Conservation (phyloP, 2,888 invertebrate genomes). For the Cheiracanthium punctorium region DNA sequence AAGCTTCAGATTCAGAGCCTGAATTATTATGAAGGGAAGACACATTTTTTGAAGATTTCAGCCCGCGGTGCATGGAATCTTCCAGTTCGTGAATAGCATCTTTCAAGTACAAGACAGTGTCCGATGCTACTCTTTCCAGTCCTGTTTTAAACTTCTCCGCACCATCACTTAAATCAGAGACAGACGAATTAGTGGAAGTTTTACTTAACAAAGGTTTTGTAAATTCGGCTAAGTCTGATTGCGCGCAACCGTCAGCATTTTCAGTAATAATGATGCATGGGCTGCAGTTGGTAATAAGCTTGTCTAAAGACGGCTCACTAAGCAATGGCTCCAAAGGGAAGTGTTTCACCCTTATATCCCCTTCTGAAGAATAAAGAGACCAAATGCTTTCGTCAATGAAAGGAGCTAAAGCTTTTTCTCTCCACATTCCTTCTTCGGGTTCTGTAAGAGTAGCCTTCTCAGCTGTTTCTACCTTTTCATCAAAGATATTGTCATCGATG, state of each 20-base stretch:
- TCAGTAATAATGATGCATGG: slow-evolving; percentile 44
- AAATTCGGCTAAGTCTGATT: neutral
- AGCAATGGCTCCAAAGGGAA: slow-evolving; percentile 44
- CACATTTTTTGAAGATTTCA: slow-evolving; percentile 61
- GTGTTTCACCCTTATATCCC: slow-evolving; percentile 55
- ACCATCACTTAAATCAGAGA: slow-evolving; percentile 13
- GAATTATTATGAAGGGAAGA: slow-evolving; percentile 57
- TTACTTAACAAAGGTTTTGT: slow-evolving; percentile 10
- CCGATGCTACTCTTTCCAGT: slow-evolving; percentile 60
- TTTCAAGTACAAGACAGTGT: slow-evolving; percentile 56
- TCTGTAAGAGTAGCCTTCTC: slow-evolving; percentile 70
- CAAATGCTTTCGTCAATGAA: slow-evolving; percentile 66
- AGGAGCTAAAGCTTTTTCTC: slow-evolving; percentile 59
- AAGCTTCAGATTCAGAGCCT: slow-evolving; percentile 55
- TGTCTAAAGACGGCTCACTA: slow-evolving; percentile 52
- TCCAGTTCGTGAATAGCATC: slow-evolving; percentile 60
- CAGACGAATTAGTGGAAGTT: slow-evolving; percentile 25
- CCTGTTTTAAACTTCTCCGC: slow-evolving; percentile 31
- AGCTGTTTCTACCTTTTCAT: slow-evolving; percentile 66
- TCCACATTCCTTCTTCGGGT: slow-evolving; percentile 61
- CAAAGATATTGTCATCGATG: slow-evolving; percentile 53
- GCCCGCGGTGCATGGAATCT: slow-evolving; percentile 45
- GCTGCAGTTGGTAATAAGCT: slow-evolving; percentile 44
- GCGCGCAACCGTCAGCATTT: slow-evolving; percentile 20
- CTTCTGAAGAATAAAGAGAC: slow-evolving; percentile 66